phyloP scores from a whole-genome alignment of 2,888 invertebrate species.

The Gordius sp. region DNA sequence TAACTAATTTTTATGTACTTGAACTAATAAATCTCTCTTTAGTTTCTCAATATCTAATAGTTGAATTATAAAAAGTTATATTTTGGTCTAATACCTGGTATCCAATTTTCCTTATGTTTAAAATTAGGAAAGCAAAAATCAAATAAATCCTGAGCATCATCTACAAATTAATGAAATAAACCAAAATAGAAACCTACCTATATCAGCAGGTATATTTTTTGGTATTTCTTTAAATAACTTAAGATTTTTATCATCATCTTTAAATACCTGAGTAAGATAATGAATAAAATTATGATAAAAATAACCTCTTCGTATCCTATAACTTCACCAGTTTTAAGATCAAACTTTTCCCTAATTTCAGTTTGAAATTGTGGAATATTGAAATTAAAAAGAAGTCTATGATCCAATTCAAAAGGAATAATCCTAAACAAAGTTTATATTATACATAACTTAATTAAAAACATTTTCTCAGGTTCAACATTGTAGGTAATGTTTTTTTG shows the following conservation, averaged over 20 bases:
- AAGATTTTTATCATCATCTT: background rate
- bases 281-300: background rate
- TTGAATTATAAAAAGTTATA: no score
- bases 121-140: background rate
- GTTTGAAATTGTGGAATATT: constrained; percentile 4
- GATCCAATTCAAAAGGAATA: constrained; percentile 3
- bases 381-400: constrained; percentile 2
- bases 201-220: background rate
- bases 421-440: constrained; percentile 5
- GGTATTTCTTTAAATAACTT: background rate
- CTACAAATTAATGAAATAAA: background rate
- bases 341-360: constrained; percentile 13
- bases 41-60: no score
- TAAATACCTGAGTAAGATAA: background rate
- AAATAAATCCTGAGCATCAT: background rate
- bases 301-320: constrained; percentile 8
- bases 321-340: constrained; percentile 4
- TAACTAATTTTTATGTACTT: no score
- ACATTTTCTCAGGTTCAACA: constrained; percentile 6
- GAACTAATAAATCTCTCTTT: no score
- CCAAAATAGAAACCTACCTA: background rate
- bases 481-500: constrained; percentile 12
- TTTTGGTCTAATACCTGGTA: no score
- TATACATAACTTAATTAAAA: background rate
- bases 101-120: no score